Conservation (phyloP, 2,888 invertebrate species). For the Synergus laeviventris region DNA sequence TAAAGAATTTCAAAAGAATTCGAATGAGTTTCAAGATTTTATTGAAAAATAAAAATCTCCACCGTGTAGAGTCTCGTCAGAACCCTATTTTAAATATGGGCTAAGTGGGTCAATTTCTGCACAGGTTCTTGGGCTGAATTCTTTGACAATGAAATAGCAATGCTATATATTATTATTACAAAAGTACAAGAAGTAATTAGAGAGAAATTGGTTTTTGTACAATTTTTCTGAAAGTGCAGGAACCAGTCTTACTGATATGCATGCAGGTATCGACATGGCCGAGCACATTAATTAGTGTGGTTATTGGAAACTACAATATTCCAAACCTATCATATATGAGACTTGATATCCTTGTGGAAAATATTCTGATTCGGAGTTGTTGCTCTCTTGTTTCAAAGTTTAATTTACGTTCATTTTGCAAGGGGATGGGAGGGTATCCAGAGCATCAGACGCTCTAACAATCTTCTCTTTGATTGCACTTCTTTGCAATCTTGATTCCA, state of each 20-base stretch:
- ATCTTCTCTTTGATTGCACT: slow-evolving; percentile 10
- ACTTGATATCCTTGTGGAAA: neutral
- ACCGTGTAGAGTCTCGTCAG: no score
- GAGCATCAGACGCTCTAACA: slow-evolving; percentile 9
- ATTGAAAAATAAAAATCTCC: no score
- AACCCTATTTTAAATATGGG: no score
- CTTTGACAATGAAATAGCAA: no score
- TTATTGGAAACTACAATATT: neutral
- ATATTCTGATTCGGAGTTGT: neutral
- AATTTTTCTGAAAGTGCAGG: neutral
- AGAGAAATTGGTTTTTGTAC: neutral
- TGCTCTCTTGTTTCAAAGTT: neutral
- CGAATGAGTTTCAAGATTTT: no score
- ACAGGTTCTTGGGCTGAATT: no score
- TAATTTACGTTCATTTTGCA: neutral
- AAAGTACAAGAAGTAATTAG: neutral
- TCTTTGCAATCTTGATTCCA: neutral
- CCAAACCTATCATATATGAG: neutral
- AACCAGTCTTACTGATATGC: neutral
- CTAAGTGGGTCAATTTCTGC: no score
- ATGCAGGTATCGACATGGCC: neutral
- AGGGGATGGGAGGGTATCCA: neutral
- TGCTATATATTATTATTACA: no score
- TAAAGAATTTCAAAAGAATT: no score
- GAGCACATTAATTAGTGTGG: neutral